Base-by-base conservation (phyloP, 2,888 invertebrate genomes). In the Peribatodes rhomboidaria region DNA sequence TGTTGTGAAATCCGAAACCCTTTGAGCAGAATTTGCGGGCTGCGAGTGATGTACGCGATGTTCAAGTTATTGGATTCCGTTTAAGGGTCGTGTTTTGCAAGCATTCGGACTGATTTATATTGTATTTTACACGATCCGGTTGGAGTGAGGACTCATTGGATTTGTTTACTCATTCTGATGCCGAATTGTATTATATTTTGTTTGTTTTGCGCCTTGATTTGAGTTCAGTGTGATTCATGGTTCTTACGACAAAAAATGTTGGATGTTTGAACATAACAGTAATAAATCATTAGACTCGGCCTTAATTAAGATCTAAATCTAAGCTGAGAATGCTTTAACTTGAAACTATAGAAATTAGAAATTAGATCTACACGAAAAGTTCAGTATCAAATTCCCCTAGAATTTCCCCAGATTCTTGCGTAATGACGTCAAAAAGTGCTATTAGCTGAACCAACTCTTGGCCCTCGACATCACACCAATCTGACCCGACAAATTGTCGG, bases 1-100 rank as follows among this genome's bases (percentile, higher is more conserved):
- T 78, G 76, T 77, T 77, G 74, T 77, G 79, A 77, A 80, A 82
- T 78, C 73, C 61, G 73, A 77, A 76, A 62, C 73, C 72, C 67
- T 71, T 67, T 75, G 66, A 71, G 63, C 71, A 56, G 72, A 74
- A 75, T 74, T 71, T 74, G 73, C 69, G 69, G 72, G 65, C 68
- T 52, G 60, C 70, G 69, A 73, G 69, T 75, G 76, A 80, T 77
- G 68, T 77, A 73, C 68, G 69, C 61, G 65, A 68, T 66, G 60
- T 76, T 70, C 68, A 67, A 73, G 64, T 68, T 57, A 57, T 67
- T 55, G 58, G 65, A 64, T 63, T 55, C 52, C 63, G 56, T 63
- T 69, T 47, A 63, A 55, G 56, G 49, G 50, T 54, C 52, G 57
- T 59, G 44, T 67, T 66, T 61, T 65, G 50, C 39, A 65, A 67